Percentiles rank a stretch among this genome's conserved stretches.
Conservation (phyloP, 2,888 invertebrate genomes). For the Drosophila demipolita region DNA sequence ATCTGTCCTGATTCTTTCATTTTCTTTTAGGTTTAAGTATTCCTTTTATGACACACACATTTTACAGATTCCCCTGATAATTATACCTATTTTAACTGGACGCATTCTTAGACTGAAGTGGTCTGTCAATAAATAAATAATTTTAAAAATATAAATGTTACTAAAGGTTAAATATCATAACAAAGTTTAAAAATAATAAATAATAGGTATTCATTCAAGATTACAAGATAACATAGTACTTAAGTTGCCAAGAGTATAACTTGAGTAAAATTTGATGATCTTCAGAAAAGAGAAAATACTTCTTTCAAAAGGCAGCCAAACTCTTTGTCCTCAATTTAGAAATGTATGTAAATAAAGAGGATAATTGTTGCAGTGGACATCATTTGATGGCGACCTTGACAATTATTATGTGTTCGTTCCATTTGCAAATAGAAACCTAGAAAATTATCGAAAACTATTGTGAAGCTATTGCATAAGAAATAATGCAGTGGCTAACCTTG, state of each 20-base stretch:
- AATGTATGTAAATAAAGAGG: background rate
- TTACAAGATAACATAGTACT: background rate
- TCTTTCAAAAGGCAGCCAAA: background rate
- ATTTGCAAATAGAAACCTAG: background rate
- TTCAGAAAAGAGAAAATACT: background rate
- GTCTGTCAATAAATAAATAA: background rate
- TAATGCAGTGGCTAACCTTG: conserved; percentile 67
- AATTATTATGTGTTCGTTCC: conserved; percentile 4
- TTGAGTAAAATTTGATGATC: background rate
- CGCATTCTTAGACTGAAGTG: background rate
- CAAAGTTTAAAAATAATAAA: no score
- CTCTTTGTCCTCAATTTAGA: background rate
- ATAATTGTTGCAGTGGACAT: conserved; percentile 1
- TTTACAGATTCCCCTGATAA: background rate
- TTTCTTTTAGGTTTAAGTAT: background rate
- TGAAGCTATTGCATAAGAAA: conserved; percentile 51
- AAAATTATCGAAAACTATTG: background rate
- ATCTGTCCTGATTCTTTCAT: background rate
- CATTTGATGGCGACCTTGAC: conserved; percentile 35
- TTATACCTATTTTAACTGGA: background rate
- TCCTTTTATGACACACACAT: background rate
- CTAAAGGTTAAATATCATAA: no score
- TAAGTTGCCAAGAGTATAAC: background rate
- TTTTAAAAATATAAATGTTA: background rate
- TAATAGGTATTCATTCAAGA: no score